Evolutionary conservation across 2,888 invertebrate genomes (phyloP).

Genomic region (Panzeria rudis): DNA sequence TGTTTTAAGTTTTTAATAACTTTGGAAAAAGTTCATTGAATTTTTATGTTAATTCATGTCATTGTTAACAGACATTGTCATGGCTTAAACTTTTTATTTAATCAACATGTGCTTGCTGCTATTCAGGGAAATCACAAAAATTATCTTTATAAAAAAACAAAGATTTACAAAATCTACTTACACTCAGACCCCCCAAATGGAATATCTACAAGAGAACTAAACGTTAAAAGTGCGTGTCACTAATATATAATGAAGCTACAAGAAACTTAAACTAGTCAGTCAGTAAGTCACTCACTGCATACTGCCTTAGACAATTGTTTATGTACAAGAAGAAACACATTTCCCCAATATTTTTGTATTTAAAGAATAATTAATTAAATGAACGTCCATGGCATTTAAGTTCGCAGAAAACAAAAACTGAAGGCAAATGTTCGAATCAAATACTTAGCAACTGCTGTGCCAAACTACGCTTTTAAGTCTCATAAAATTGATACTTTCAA

Average conservation of each 20-base stretch:
- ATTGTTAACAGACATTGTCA: conserved; percentile 37
- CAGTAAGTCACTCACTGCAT: neutral
- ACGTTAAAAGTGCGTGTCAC: conserved; percentile 55
- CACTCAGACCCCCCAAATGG: neutral
- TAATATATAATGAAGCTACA: conserved; percentile 55
- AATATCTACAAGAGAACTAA: neutral
- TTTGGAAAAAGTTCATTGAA: conserved; percentile 46
- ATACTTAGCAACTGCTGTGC: neutral
- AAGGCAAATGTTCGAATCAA: neutral
- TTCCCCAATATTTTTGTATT: neutral
- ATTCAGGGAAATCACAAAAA: conserved; percentile 9
- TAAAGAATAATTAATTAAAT: neutral
- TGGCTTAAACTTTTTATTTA: neutral
- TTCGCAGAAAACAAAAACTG: neutral
- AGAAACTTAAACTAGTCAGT: neutral
- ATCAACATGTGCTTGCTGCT: neutral
- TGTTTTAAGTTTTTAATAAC: neutral
- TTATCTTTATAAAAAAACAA: neutral
- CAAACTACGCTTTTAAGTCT: neutral
- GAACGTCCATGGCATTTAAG: conserved; percentile 25
- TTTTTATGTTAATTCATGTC: conserved; percentile 65
- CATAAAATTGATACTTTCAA: neutral
- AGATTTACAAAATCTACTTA: neutral
- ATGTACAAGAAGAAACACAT: neutral
- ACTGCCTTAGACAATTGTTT: neutral